Evolutionary conservation across 2,888 invertebrate genomes (phyloP), one percentile per base, ranked within the genome.

Genomic region (Therioaphis trifolii): DNA sequence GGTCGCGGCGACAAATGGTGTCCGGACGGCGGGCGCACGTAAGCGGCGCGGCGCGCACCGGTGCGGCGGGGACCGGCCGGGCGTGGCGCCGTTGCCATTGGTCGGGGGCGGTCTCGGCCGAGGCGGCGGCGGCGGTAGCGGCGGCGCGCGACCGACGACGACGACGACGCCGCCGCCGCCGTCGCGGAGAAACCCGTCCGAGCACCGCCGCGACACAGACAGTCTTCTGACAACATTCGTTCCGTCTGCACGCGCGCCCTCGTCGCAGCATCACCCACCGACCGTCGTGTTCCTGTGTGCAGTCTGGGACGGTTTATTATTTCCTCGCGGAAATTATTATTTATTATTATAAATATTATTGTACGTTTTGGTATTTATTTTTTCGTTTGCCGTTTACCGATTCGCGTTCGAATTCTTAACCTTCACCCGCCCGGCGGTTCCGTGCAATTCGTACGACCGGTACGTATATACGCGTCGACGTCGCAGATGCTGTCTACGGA

Each of bases 1-100:
- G 18, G 40, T n/a, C n/a, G n/a, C 40, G 52, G 35, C 58, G 80
- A 72, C 80, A 82, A 72, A 82, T 82, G 80, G 80, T 82, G 80
- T 72, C 80, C 35, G 61, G 21, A n/a, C 72, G 58, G 43, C 40
- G 69, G 66, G 52, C 21, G 58, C 75, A 43, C 75, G 49, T 29
- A 24, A 18, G 52, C 18, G 24, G 35, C 15, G 68, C 68, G 78
- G 40, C 52, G 9, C 27, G 76, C 52, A 15, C 40, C 55, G 46
- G 7, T 49, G 43, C n/a, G 21, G 61, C 29, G 29, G 63, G 49
- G 7, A 18, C n/a, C 76, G 15, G 21, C 52, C 24, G 68, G 78
- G 78, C 78, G 78, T 78, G 68, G 68, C 11, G 1, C 21, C 63
- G 49, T 4, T 66, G 29, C 71, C 69, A 80, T 80, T 80, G 80